A percentile compares a stretch with the other conserved stretches of the same genome.
Conservation (phyloP, 2,113 vertebrate species). For the Thunnus maccoyii region DNA sequence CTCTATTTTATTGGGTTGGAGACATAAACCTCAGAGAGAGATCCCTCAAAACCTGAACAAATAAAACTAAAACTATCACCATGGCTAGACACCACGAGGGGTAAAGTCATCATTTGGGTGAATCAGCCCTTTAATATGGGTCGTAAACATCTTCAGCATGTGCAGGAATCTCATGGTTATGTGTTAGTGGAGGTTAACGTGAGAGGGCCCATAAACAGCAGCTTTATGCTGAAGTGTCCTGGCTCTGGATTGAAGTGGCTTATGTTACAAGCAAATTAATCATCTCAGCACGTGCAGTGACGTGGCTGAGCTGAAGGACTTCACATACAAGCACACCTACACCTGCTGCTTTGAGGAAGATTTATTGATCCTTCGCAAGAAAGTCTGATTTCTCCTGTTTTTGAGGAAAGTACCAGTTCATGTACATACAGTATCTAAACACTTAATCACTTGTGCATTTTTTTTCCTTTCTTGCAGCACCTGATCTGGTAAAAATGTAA, state of each 20-base stretch:
- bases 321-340: constrained; percentile 39
- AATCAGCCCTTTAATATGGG: neutral
- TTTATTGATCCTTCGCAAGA: neutral
- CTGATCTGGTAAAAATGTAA: neutral
- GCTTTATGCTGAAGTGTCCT: neutral
- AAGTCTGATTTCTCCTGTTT: neutral
- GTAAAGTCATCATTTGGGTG: neutral
- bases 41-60: too few species aligned
- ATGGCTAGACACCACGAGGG: too few species aligned
- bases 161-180: neutral
- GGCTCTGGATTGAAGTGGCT: neutral
- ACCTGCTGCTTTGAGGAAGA: constrained; percentile 28
- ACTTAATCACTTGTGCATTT: neutral
- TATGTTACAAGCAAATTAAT: constrained; percentile 27
- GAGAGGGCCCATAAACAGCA: constrained; percentile 24
- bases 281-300: neutral
- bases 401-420: neutral
- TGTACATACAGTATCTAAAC: neutral
- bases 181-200: neutral
- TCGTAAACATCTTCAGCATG: neutral
- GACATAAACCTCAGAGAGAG: too few species aligned
- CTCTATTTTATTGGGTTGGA: too few species aligned
- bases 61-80: too few species aligned
- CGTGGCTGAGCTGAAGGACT: constrained; percentile 28
- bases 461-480: neutral